A percentile compares a stretch with the other conserved stretches of the same genome.
Evolutionary conservation across 2,888 invertebrate species (phyloP).

Genomic region (Carpatolechia fugitivella): DNA sequence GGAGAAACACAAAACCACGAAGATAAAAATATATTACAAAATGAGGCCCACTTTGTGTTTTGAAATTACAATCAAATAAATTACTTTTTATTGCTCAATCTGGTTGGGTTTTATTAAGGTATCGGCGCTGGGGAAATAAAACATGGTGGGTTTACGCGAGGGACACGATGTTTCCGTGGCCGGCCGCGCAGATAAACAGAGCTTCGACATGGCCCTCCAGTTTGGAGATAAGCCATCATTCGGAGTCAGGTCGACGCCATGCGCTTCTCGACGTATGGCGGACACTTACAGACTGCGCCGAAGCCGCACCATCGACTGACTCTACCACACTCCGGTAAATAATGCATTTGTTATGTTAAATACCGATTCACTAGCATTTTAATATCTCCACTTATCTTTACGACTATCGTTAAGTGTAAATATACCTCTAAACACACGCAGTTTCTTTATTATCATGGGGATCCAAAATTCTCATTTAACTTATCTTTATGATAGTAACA

Average conservation of each 20-base stretch:
- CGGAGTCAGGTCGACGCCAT: slow-evolving; percentile 58
- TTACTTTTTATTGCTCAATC: slow-evolving; percentile 80
- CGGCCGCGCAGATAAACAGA: slow-evolving; percentile 51
- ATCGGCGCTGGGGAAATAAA: slow-evolving; percentile 75
- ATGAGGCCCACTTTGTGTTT: slow-evolving; percentile 78
- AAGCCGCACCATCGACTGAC: slow-evolving; percentile 29
- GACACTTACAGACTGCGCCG: slow-evolving; percentile 38
- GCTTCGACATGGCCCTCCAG: slow-evolving; percentile 63
- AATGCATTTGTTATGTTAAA: slow-evolving; percentile 26
- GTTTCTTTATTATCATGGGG: slow-evolving; percentile 21
- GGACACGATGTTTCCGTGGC: slow-evolving; percentile 61
- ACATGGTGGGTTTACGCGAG: slow-evolving; percentile 74
- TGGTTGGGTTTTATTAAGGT: slow-evolving; percentile 79
- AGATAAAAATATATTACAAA: slow-evolving; percentile 78
- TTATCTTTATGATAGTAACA: slow-evolving; percentile 27
- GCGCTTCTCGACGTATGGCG: slow-evolving; percentile 27
- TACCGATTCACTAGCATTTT: slow-evolving; percentile 17
- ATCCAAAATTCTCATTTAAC: slow-evolving; percentile 22
- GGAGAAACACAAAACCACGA: slow-evolving; percentile 75
- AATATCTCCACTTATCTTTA: slow-evolving; percentile 22
- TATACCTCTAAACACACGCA: slow-evolving; percentile 20
- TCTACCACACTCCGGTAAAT: slow-evolving; percentile 14
- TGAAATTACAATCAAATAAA: slow-evolving; percentile 80
- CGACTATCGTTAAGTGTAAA: slow-evolving; percentile 24
- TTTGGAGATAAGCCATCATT: slow-evolving; percentile 66